Evolutionary conservation across 2,113 vertebrate genomes (phyloP).

Genomic region (Oryzias melastigma): DNA sequence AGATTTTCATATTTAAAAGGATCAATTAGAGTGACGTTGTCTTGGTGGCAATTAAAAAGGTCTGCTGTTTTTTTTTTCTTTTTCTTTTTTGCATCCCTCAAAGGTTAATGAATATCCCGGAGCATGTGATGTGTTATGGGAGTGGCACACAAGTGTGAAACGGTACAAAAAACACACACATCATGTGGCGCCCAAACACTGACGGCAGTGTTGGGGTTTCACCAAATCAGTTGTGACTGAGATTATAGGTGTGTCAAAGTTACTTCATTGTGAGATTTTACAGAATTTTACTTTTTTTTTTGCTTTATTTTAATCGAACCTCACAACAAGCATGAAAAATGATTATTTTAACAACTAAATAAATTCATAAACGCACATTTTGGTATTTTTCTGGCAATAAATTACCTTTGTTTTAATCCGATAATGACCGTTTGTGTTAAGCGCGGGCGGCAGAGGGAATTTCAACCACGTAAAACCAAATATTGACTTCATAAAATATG

Average conservation of each 20-base stretch:
- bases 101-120: constrained; percentile 79
- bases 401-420: constrained; percentile 59
- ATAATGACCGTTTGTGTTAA: constrained; percentile 61
- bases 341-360: constrained; percentile 73
- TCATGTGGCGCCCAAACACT: constrained; percentile 46
- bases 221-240: constrained; percentile 65
- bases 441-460: constrained; percentile 28
- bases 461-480: constrained; percentile 46
- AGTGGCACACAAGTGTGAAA: constrained; percentile 59
- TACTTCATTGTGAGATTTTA: constrained; percentile 67
- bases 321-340: constrained; percentile 44
- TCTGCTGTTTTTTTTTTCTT: constrained; percentile 62
- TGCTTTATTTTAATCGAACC: constrained; percentile 50
- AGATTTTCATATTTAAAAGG: constrained; percentile 80
- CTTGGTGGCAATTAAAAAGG: constrained; percentile 77
- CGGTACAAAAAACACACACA: constrained; percentile 62
- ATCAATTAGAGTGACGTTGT: constrained; percentile 79
- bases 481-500: constrained; percentile 79
- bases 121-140: constrained; percentile 53
- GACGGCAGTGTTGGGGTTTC: constrained; percentile 42
- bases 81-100: constrained; percentile 60
- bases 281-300: constrained; percentile 41
- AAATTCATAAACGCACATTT: constrained; percentile 59
- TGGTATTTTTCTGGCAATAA: constrained; percentile 67
- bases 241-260: constrained; percentile 72